Evolutionary conservation across 2,888 invertebrate genomes (phyloP).

Genomic region (Malthinus flaveolus): DNA sequence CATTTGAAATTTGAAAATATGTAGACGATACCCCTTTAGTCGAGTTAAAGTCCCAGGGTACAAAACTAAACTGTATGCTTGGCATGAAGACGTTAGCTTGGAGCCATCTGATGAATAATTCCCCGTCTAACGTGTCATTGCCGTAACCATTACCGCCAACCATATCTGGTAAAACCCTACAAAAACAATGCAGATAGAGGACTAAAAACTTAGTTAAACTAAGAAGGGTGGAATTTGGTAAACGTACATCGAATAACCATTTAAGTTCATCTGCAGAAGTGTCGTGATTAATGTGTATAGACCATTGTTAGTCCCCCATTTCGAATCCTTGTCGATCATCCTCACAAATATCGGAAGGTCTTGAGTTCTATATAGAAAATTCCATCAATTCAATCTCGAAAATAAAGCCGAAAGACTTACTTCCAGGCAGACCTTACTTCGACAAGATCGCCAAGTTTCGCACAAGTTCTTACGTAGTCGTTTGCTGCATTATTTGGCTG

Average conservation of each 20-base stretch:
- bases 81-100: constrained; percentile 80
- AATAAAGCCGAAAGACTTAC: constrained; percentile 42
- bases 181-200: not conserved
- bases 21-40: too few species aligned
- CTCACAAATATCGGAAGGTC: constrained; percentile 71
- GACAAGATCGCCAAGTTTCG: constrained; percentile 64
- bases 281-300: constrained; percentile 73
- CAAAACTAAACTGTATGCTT: constrained; percentile 75
- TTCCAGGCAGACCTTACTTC: constrained; percentile 74
- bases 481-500: constrained; percentile 63
- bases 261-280: constrained; percentile 62
- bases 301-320: constrained; percentile 71
- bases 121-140: constrained; percentile 59
- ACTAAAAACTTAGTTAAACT: not conserved
- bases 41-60: constrained; percentile 65
- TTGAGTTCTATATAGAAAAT: constrained; percentile 60
- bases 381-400: not conserved
- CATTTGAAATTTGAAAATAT: too few species aligned
- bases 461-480: constrained; percentile 60
- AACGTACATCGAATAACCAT: constrained; percentile 53
- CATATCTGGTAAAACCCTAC: constrained; percentile 76
- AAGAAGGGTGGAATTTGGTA: not conserved
- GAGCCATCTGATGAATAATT: constrained; percentile 77
- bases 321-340: constrained; percentile 78
- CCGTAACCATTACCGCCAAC: constrained; percentile 68